Percentiles rank a stretch among this genome's conserved stretches.
Conservation (phyloP, 2,888 invertebrate genomes). For the Andrena dorsata region DNA sequence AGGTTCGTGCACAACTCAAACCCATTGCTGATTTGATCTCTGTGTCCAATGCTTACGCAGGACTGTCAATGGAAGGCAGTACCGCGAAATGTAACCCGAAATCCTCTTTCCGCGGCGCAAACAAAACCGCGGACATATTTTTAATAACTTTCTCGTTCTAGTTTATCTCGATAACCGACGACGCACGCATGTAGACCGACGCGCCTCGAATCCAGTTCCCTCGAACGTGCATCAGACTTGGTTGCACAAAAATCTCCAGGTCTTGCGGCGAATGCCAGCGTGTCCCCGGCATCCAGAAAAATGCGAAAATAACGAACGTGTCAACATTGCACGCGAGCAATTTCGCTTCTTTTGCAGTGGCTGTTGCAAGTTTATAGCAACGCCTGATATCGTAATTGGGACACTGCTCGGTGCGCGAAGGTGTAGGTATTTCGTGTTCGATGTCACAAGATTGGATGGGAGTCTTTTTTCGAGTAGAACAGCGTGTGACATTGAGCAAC, state of each 20-base stretch:
- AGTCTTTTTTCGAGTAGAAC: too few species aligned
- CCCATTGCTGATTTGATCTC: not conserved
- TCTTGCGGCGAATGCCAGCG: not conserved
- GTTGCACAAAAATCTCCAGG: slow-evolving; percentile 1
- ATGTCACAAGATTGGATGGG: not conserved
- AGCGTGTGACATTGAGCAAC: too few species aligned
- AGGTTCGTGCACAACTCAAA: not conserved
- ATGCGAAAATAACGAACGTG: not conserved
- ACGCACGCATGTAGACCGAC: slow-evolving; percentile 19
- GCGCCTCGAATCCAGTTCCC: slow-evolving; percentile 2
- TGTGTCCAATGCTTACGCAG: not conserved
- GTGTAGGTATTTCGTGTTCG: not conserved
- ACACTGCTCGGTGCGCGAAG: not conserved
- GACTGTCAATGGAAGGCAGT: not conserved
- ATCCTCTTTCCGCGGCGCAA: slow-evolving; percentile 24
- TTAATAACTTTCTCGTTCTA: slow-evolving; percentile 64
- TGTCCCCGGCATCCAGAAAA: not conserved
- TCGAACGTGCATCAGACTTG: slow-evolving; percentile 8
- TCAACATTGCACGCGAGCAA: slow-evolving; percentile 17
- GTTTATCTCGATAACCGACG: slow-evolving; percentile 55
- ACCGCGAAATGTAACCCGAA: slow-evolving; percentile 34
- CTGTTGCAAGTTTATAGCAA: slow-evolving; percentile 7
- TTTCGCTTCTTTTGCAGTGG: not conserved
- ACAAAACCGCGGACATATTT: slow-evolving; percentile 21
- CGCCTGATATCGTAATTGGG: not conserved